Evolutionary conservation across 2,797 vertebrate species (phyloP).

Genomic region (Carcharodon carcharias): DNA sequence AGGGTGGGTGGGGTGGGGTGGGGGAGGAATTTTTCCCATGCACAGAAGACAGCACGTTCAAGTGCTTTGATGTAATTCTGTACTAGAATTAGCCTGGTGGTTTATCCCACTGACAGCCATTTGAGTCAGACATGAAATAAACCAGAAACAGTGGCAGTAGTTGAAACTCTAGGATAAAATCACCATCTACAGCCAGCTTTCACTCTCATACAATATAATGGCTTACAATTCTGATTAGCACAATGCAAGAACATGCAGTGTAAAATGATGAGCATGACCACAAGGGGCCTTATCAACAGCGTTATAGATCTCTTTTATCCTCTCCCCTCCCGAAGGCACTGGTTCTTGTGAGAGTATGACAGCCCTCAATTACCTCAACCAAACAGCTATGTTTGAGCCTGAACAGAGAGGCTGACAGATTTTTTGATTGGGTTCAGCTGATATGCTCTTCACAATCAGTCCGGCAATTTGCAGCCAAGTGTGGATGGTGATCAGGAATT

Average conservation of each 20-base stretch:
- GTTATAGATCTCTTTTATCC: neutral
- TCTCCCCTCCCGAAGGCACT: neutral
- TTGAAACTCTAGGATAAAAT: slow-evolving; percentile 14
- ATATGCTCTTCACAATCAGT: neutral
- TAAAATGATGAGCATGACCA: slow-evolving; percentile 4
- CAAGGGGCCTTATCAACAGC: neutral
- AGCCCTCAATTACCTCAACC: neutral
- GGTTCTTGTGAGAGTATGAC: neutral
- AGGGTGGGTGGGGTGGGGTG: neutral
- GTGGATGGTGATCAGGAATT: neutral
- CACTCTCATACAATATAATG: neutral
- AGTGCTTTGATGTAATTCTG: slow-evolving; percentile 23
- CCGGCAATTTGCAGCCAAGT: neutral
- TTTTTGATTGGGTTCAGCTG: neutral
- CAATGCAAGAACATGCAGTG: neutral
- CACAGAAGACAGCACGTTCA: neutral
- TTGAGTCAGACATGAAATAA: slow-evolving; percentile 24
- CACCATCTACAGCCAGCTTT: slow-evolving; percentile 6
- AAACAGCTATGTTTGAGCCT: neutral
- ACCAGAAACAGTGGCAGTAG: slow-evolving; percentile 23
- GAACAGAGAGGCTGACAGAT: neutral
- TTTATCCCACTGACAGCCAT: neutral
- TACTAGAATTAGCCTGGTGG: neutral
- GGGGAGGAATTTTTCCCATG: neutral
- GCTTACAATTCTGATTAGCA: neutral